A percentile compares a stretch with the other conserved stretches of the same genome.
phyloP scores from a whole-genome alignment of 1,140 invertebrate genomes.

The Campodea augens region DNA sequence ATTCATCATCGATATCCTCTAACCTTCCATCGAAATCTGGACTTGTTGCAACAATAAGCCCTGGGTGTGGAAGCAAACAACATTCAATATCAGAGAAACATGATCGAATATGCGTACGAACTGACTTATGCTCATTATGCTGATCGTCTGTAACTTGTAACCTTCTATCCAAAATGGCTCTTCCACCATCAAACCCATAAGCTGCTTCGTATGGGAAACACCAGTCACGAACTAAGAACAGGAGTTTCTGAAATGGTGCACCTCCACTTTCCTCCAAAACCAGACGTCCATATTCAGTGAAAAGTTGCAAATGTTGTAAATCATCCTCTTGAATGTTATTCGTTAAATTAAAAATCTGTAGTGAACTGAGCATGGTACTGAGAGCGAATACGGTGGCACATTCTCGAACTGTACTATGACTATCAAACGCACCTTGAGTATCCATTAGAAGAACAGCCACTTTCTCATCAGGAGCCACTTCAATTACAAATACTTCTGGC shows the following conservation, averaged over 20 bases:
- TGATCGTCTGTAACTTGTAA: slow-evolving; percentile 70
- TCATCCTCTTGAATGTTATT: slow-evolving; percentile 35
- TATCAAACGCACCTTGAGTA: slow-evolving; percentile 48
- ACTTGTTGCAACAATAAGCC: slow-evolving; percentile 86
- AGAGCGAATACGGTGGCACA: slow-evolving; percentile 42
- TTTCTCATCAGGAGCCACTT: slow-evolving; percentile 24
- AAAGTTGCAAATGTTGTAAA: slow-evolving; percentile 34
- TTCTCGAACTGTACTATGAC: slow-evolving; percentile 35
- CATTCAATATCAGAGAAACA: slow-evolving; percentile 92
- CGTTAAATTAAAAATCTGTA: slow-evolving; percentile 33
- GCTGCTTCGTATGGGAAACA: slow-evolving; percentile 91
- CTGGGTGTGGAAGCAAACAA: slow-evolving; percentile 96
- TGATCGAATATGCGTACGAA: slow-evolving; percentile 79
- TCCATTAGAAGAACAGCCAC: slow-evolving; percentile 41
- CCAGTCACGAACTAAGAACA: slow-evolving; percentile 56
- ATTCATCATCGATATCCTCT: slow-evolving; percentile 82
- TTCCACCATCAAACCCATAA: slow-evolving; percentile 79
- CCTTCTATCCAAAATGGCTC: slow-evolving; percentile 63
- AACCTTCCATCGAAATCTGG: slow-evolving; percentile 90
- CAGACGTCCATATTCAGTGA: slow-evolving; percentile 74
- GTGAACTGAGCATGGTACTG: slow-evolving; percentile 24
- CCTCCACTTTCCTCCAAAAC: slow-evolving; percentile 76
- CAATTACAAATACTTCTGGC: slow-evolving; percentile 33
- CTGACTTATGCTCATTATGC: slow-evolving; percentile 81
- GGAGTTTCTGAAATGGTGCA: slow-evolving; percentile 83